Evolutionary conservation across 2,888 invertebrate genomes (phyloP), one percentile per base, ranked within the genome.

Genomic region (Biston betularia): DNA sequence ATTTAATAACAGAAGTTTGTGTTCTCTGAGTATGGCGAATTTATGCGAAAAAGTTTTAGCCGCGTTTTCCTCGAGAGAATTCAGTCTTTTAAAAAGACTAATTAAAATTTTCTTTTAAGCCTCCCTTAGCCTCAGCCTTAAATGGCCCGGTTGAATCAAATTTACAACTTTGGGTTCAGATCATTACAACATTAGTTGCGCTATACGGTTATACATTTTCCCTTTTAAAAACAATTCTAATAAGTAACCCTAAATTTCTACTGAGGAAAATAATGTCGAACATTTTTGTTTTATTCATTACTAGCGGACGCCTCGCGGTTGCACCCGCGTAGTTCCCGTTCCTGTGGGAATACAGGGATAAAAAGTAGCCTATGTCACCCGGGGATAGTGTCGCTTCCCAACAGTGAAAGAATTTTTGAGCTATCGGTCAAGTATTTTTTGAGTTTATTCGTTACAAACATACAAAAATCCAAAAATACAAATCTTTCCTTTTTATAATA

Each of bases 21-120:
- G 7, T 35, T 46, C 8, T 38, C 48, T 35, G 9, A n/a, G 40
- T 58, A 58, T 38, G 24, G 46, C 15, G 24, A 61, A 65, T 61
- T 65, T 57, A 63, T 54, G 54, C 38, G 12, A n/a, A 35, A 69
- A 74, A 69, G 55, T 69, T 72, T 66, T 46, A 55, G 65, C 61
- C 66, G 61, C 65, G 62, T 49, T 69, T 71, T 66, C 61, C 63
- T 60, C 58, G 46, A 55, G 59, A 58, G 62, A 70, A 72, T 61
- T 60, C 64, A 56, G 62, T 53, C 63, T 66, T 65, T 70, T 68
- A 71, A 60, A 52, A 56, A 61, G 72, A 74, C 71, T 74, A 74
- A 72, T 72, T 74, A 72, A 72, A 74, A 70, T 61, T 57, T 52
- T 60, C 55, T 65, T 49, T 53, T 45, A 52, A 60, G 40, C 45